Base-by-base conservation (phyloP, 2,113 vertebrate genomes). In the Alaudala cheleensis region DNA sequence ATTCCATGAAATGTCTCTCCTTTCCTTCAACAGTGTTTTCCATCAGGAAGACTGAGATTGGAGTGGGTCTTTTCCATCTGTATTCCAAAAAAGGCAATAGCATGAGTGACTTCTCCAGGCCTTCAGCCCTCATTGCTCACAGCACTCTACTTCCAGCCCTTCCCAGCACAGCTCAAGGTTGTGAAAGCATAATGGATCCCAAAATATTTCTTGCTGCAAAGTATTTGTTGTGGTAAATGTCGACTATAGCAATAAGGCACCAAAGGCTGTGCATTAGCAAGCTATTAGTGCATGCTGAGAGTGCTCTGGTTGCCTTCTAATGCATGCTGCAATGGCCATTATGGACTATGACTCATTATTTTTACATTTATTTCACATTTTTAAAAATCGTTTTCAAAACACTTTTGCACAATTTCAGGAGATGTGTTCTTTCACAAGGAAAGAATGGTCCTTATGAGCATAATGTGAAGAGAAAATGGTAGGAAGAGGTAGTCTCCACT, bases 281-380 rank as follows among this genome's bases (percentile, higher is more conserved):
- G 96, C 95, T 91, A 96, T 95, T 96, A 96, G 94, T 91, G 88
- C 86, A 67, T 78, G 72, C 92, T 92, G 96, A 93, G 84, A 95
- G 92, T 95, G 86, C 95, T 95, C 82, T 93, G 88, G 91, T 94
- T 95, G 94, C 86, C 90, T 95, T 94, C 94, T 96, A 96, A 96
- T 95, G 92, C 79, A 69, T 81, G 80, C 21, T 96, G 81, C 92
- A 93, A 81, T 88, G 81, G 91, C 95, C 89, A 90, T 95, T 96
- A 95, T 7, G 1, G 95, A 92, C 53, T 76, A 88, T 96, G 92
- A 97, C 82, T 96, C 95, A 94, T 96, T 96, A 91, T 91, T 94
- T 93, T 97, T 95, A 95, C 93, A 96, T 95, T 92, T 96, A 82
- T 93, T 96, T 93, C 91, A 96, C 87, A 91, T 96, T 96, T 95